Base-by-base conservation (phyloP, 2,113 vertebrate genomes). In the Oriolus oriolus region DNA sequence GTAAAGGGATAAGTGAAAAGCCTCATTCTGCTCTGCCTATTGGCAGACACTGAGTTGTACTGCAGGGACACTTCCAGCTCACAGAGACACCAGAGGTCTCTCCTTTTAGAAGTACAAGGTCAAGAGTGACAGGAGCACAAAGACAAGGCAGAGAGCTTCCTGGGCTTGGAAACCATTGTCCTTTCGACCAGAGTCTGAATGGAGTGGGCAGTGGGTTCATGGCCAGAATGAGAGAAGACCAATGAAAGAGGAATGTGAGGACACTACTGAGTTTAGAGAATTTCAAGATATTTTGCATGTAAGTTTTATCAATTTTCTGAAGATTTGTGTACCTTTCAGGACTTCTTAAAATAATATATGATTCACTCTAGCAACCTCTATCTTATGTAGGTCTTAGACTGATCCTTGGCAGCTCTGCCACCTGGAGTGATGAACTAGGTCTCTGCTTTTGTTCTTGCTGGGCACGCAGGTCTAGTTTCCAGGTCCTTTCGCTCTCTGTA, bases 281-380 rank as follows among this genome's bases (percentile, higher is more conserved):
- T 39, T n/a, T 61, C 75, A 50, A 45, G 50, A 59, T 39, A 61
- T 35, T 50, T 87, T 91, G 50, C 47, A 5, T 61, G 20, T 11
- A 60, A 53, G 35, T 85, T 79, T 73, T 76, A 54, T 61, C 30
- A 39, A 6, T 81, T 80, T 91, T 53, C 75, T 90, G 17, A 59
- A 60, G 26, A 45, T 81, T 61, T 73, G 30, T 83, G 8, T 73
- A 35, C 45, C 50, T 84, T 65, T 84, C 3, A 50, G 44, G 54
- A 44, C 75, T 91, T 94, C 63, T 80, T 83, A 88, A 93, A 96
- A 93, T 93, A 94, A 49, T 28, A 33, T 11, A 30, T 91, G 90
- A 91, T 90, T 96, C 83, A 91, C 24, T 80, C 42, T 37, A 57
- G 53, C 85, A 88, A 2, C 12, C 52, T 85, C 33, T 66, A 1